Base-by-base conservation (phyloP, 2,113 vertebrate species). In the Camelus dromedarius region DNA sequence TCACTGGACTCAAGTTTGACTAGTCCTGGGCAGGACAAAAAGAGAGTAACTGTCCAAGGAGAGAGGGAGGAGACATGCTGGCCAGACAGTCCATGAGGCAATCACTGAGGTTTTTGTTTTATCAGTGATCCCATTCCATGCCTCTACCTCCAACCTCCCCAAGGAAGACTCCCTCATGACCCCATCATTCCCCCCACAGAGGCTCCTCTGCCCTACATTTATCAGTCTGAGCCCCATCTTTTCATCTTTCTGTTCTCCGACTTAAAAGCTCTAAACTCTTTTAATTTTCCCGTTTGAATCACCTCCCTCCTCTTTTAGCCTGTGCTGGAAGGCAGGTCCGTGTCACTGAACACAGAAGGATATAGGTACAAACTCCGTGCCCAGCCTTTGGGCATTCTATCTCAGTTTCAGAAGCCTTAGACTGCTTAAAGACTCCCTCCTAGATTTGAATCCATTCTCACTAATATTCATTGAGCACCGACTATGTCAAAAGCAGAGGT, bases 391-490 rank as follows among this genome's bases (percentile, higher is more conserved):
- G 64, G 52, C 30, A 69, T 30, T 54, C 42, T 28, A 11, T 46
- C 72, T 69, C 19, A 24, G 12, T 62, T 86, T 38, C 58, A 75
- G 56, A 62, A 35, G 66, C 15, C 52, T 88, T 46, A 42, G 3
- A 26, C 50, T 80, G 19, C 16, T 52, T 73, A 77, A 42, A 11
- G 32, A 52, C 24, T 86, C 20, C 52, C 56, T 52, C 13, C 32
- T 75, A 72, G 67, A 69, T 86, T 80, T 86, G 64, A 69, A 82
- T 73, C 46, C 58, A 66, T 48, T 77, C 46, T 64, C 52, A 24
- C 52, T 88, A 58, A 87, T 52, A 94, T 46, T 64, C 42, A 96
- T 4, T 77, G 24, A 95, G 60, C 28, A 89, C 22, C 48, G 54
- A 30, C n/a, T 48, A 54, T 16, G 52, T 9, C 15, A 50, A 94